Conservation (phyloP, 1,140 invertebrate genomes). For the Dreissena polymorpha region DNA sequence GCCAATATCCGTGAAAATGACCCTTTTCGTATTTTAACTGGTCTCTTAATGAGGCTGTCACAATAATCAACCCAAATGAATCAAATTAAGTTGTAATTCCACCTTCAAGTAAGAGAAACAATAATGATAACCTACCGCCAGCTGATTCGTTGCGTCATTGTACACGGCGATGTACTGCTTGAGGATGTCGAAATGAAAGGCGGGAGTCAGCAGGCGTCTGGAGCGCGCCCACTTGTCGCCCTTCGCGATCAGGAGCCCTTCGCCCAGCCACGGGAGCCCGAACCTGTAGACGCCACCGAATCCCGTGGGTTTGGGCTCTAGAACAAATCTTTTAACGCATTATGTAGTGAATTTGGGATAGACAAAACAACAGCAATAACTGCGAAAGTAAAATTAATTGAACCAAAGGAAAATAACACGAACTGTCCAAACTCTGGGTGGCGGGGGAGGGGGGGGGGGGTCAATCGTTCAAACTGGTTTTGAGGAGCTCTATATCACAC, state of each 20-base stretch:
- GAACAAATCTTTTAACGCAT: neutral
- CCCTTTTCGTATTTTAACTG: neutral
- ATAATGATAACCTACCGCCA: slow-evolving; percentile 35
- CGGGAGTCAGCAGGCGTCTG: slow-evolving; percentile 92
- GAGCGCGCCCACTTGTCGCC: slow-evolving; percentile 88
- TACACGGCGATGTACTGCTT: slow-evolving; percentile 91
- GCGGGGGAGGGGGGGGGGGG: too few species aligned
- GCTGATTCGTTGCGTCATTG: slow-evolving; percentile 76
- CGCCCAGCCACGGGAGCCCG: slow-evolving; percentile 58
- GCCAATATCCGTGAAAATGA: too few species aligned
- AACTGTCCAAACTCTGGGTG: neutral
- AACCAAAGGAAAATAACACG: neutral
- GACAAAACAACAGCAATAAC: neutral
- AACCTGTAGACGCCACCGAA: slow-evolving; percentile 48
- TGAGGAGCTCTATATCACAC: too few species aligned
- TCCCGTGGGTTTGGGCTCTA: slow-evolving; percentile 55
- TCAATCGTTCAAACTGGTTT: too few species aligned
- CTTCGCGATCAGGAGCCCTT: slow-evolving; percentile 65
- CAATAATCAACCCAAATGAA: too few species aligned
- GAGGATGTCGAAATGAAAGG: slow-evolving; percentile 93
- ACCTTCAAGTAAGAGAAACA: neutral
- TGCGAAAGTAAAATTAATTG: neutral
- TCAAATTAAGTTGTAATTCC: neutral
- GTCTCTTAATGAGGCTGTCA: neutral
- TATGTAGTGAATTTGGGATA: neutral